Conservation (phyloP, 2,888 invertebrate genomes). For the Tromatobia lineatoria region DNA sequence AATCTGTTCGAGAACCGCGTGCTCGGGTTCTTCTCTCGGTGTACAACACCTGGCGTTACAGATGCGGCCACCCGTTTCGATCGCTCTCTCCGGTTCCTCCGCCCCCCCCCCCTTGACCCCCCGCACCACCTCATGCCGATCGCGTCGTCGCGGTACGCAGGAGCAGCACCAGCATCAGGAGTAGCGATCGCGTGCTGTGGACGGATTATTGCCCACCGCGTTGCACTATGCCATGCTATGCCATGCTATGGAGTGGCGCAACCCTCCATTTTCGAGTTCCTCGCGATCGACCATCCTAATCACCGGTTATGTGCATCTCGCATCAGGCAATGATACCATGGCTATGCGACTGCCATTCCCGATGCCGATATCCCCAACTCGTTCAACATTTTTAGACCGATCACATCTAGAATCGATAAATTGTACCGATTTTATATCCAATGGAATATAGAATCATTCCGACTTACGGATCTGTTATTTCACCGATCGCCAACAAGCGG, state of each 20-base stretch:
- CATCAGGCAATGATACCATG: conserved; percentile 39
- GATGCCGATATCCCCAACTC: conserved; percentile 21
- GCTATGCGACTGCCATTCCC: conserved; percentile 14
- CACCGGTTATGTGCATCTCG: conserved; percentile 58
- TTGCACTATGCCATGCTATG: conserved; percentile 8
- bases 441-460: too few relatives aligned
- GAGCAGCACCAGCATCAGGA: conserved; percentile 41
- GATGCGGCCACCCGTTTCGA: conserved; percentile 69
- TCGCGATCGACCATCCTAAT: conserved; percentile 62
- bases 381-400: not conserved
- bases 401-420: not conserved
- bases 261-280: conserved; percentile 65
- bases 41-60: conserved; percentile 71
- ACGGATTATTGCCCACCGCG: conserved; percentile 65
- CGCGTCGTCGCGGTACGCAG: conserved; percentile 28
- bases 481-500: too few relatives aligned
- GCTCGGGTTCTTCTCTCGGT: conserved; percentile 56
- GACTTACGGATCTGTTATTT: not conserved
- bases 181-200: conserved; percentile 63
- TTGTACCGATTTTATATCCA: not conserved
- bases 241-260: conserved; percentile 31
- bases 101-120: conserved; percentile 2
- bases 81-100: conserved; percentile 58
- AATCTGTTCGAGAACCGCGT: conserved; percentile 33
- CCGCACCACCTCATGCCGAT: conserved; percentile 10